Evolutionary conservation across 2,888 invertebrate species (phyloP), one percentile per base, ranked within the genome.

Genomic region (Folsomia candida): DNA sequence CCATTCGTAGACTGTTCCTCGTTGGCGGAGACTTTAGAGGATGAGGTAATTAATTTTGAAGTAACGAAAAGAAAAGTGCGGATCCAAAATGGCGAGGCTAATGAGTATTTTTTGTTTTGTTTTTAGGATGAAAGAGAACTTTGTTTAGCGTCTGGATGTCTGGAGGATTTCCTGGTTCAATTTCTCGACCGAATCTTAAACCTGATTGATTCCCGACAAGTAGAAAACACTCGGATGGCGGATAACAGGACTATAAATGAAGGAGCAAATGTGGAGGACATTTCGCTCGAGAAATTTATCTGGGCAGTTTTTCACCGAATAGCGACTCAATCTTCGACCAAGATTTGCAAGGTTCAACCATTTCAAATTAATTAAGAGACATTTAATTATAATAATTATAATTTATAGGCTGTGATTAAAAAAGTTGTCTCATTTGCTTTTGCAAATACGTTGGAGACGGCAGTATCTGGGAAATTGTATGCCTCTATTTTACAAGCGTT

Each of bases 101-200:
- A 25, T 26, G 11, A 60, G 11, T 9, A 9, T 22, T 27, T 29
- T 29, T 27, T 62, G 29, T 20, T 62, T n/a, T 11, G n/a, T 37
- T 51, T 47, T 14, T 28, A 87, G 85, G 89, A 90, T 71, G 94
- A 95, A 81, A 82, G 81, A 72, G 86, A 87, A 73, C 79, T 87
- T 6, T 94, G 94, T 82, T 90, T 90, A 76, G 89, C 91, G 0
- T 92, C 94, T 0, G 92, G 93, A 0, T 89, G 90, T 78, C 89
- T 95, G 79, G 94, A 96, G 84, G 93, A 94, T 82, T 95, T 96
- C 81, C 89, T 95, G 1, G 83, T 93, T 1, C 90, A 93, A 81
- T 91, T 93, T 81, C 84, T 96, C 78, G 94, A 94, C 81, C 88
- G 90, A 81, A 85, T 91, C 72, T 90, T 91, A 81, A 82, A 85